These are phyloP conservation scores for Lucilia cuprina DNA, from an alignment of 1,140 invertebrate genomes.

Conservation along the genomic window DNA sequence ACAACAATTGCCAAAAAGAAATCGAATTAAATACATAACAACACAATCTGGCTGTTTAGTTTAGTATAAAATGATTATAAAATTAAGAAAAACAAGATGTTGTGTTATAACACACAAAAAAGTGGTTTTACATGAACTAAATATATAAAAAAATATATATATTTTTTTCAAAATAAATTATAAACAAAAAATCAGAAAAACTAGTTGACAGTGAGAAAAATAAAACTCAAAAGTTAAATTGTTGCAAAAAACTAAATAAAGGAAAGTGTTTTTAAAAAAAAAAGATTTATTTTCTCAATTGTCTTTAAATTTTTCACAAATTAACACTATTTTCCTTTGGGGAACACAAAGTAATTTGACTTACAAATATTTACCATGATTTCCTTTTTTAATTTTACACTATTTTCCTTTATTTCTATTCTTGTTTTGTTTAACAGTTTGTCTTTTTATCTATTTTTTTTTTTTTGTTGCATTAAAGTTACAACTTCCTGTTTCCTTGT, in stretches of 20 bases:
- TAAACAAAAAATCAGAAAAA: not conserved
- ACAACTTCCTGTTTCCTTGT: conserved; percentile 1
- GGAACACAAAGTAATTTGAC: no score
- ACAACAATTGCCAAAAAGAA: not conserved
- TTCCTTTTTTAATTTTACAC: not conserved
- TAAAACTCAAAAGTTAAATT: not conserved
- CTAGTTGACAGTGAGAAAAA: not conserved
- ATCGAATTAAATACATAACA: not conserved
- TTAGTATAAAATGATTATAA: not conserved
- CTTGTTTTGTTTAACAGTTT: not conserved
- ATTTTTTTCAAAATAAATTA: not conserved
- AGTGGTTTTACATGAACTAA: conserved; percentile 21
- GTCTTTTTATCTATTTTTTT: not conserved
- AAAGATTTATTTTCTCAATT: not conserved
- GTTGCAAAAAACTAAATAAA: not conserved
- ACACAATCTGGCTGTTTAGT: not conserved
- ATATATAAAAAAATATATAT: not conserved
- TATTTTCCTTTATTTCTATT: not conserved
- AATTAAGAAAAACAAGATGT: not conserved
- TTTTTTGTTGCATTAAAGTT: not conserved
- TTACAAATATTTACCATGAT: no score
- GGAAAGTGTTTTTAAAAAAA: not conserved
- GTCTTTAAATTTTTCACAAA: no score
- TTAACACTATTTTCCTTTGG: no score
- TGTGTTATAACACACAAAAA: not conserved